phyloP scores from a whole-genome alignment of 2,113 vertebrate genomes.

The Caranx melampygus region DNA sequence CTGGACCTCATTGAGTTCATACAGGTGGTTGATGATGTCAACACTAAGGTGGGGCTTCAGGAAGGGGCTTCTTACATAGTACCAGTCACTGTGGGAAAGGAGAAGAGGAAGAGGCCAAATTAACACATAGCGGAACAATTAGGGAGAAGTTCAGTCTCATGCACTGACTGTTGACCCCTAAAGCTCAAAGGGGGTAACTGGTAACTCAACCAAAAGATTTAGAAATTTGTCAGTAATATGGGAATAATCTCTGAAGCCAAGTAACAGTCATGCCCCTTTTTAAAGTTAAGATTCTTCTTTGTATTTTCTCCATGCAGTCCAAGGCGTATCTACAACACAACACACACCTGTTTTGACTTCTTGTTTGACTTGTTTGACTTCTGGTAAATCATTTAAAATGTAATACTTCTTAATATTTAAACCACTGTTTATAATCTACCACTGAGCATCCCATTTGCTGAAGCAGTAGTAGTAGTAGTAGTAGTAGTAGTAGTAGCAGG shows the following conservation, averaged over 20 bases:
- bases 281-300: not conserved
- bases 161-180: not conserved
- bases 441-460: not conserved
- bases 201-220: not conserved
- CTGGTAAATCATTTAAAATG: not conserved
- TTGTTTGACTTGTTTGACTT: not conserved
- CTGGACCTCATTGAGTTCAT: conserved; percentile 95
- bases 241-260: not conserved
- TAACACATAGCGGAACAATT: not conserved
- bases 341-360: not conserved
- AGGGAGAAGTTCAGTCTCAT: not conserved
- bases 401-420: not conserved
- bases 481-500: too few species aligned
- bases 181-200: not conserved
- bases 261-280: not conserved
- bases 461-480: not conserved
- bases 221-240: not conserved
- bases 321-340: not conserved
- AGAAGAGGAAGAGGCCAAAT: conserved; percentile 2
- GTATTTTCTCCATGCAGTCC: not conserved
- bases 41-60: conserved; percentile 90
- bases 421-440: not conserved
- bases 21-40: conserved; percentile 93
- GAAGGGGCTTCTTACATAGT: conserved; percentile 94
- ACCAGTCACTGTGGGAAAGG: conserved; percentile 90